Percentiles rank a stretch among this genome's conserved stretches.
Conservation (phyloP, 2,888 invertebrate species). For the Caenorhabditis sp. region DNA sequence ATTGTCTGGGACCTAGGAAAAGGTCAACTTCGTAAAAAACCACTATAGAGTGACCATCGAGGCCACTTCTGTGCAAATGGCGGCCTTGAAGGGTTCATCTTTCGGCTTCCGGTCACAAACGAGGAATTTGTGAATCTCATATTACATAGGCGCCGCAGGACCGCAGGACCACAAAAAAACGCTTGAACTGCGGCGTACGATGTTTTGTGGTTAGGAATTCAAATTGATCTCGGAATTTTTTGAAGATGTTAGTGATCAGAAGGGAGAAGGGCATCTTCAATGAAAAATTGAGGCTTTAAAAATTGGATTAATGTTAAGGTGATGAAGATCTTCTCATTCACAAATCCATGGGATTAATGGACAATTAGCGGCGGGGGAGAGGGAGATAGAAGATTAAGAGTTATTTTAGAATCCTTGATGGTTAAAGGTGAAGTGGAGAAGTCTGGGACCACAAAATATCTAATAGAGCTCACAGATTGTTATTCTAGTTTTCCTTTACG, state of each 20-base stretch:
- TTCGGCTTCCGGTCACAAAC: slow-evolving; percentile 60
- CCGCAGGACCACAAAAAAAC: slow-evolving; percentile 19
- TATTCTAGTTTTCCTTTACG: too few relatives aligned
- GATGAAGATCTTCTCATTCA: slow-evolving; percentile 16
- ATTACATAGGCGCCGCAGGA: slow-evolving; percentile 46
- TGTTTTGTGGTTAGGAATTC: too few relatives aligned
- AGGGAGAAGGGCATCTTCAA: too few relatives aligned
- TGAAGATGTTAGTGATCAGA: slow-evolving; percentile 9
- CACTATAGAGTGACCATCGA: slow-evolving; percentile 1
- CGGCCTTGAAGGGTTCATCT: slow-evolving; percentile 32
- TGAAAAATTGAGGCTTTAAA: too few relatives aligned
- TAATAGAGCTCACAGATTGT: too few relatives aligned
- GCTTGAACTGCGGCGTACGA: background rate
- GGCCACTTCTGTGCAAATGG: slow-evolving; percentile 6
- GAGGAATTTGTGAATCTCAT: slow-evolving; percentile 56
- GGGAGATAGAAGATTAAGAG: background rate
- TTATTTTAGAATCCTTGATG: background rate
- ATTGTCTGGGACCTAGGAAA: too few relatives aligned
- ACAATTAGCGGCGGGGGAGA: slow-evolving; percentile 1
- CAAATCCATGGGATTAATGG: background rate
- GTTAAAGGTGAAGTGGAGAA: too few relatives aligned
- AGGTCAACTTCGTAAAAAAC: slow-evolving; percentile 12
- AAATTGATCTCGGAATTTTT: too few relatives aligned
- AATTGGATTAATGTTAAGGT: slow-evolving; percentile 52
- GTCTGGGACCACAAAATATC: too few relatives aligned